These are phyloP conservation scores for Crocallis elinguaria DNA, from an alignment of 2,888 invertebrate species.

Conservation along the genomic window DNA sequence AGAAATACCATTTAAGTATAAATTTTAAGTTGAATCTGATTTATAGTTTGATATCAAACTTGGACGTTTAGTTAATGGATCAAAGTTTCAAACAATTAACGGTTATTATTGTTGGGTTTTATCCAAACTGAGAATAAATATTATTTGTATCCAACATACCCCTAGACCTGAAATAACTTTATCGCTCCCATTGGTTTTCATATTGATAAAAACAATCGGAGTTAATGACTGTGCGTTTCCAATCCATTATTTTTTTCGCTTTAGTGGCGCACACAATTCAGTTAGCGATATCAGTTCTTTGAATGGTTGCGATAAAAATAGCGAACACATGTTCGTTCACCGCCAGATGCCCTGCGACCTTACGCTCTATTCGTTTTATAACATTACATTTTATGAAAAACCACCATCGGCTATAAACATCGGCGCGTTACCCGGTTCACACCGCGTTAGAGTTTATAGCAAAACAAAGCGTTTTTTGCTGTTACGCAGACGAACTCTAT, in stretches of 20 bases:
- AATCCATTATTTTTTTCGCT: conserved; percentile 43
- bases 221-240: conserved; percentile 41
- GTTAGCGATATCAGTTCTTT: conserved; percentile 67
- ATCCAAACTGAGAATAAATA: not conserved
- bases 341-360: conserved; percentile 83
- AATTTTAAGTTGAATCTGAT: too few species aligned
- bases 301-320: conserved; percentile 78
- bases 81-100: not conserved
- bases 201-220: conserved; percentile 37
- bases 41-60: not conserved
- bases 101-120: not conserved
- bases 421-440: conserved; percentile 58
- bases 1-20: too few species aligned
- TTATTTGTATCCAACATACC: too few species aligned
- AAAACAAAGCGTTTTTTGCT: conserved; percentile 54
- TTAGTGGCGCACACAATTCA: conserved; percentile 50
- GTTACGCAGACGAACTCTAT: conserved; percentile 27
- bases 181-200: conserved; percentile 23
- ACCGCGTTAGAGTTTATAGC: conserved; percentile 59
- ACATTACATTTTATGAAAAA: conserved; percentile 54
- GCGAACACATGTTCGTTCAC: conserved; percentile 68
- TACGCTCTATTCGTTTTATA: conserved; percentile 63
- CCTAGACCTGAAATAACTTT: conserved; percentile 11
- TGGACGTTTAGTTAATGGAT: not conserved
- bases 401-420: conserved; percentile 59